Evolutionary conservation across 2,797 vertebrate species (phyloP), one percentile per base, ranked within the genome.

Genomic region (Loriculus beryllinus): DNA sequence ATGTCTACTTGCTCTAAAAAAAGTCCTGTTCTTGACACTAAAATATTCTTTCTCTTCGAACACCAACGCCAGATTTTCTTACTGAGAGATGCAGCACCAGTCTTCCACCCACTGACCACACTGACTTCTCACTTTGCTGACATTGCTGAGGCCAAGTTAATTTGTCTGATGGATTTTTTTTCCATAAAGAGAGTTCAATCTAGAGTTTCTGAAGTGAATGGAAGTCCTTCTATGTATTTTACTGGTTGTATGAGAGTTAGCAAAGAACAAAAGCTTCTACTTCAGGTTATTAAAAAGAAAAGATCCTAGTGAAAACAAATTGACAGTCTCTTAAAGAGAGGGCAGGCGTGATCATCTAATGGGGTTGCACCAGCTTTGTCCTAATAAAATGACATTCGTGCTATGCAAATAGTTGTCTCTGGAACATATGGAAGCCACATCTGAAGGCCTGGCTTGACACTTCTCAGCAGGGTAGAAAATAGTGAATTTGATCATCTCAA

Each of bases 71-170:
- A 76, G 26, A 37, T 90, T 82, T 75, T 80, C 29, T 51, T 43
- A 21, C 25, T 64, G 60, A 91, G 40, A 84, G 33, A 47, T 49
- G 4, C 9, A 40, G 28, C 57, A 65, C 22, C 18, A 62, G 23
- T 71, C 39, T 18, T 93, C 82, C 88, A 84, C 90, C 92, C 93
- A 84, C 92, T 77, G 92, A 70, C 83, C 78, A 87, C 7, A 37
- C 26, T 49, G 65, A 75, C 6, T 79, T 80, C n/a, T 52, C 64
- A 19, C 16, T 75, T 95, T 76, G 81, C 59, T 81, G 67, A 79
- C 77, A 71, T 33, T 49, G 6, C 43, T 64, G 72, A 57, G 40
- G 82, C 45, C 75, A 87, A 77, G 14, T 71, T 82, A 82, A 57
- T 83, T 91, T 63, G 39, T 20, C 10, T 48, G 37, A 45, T 28